Conservation (phyloP, 2,888 invertebrate genomes). For the Agrilus cyanescens region DNA sequence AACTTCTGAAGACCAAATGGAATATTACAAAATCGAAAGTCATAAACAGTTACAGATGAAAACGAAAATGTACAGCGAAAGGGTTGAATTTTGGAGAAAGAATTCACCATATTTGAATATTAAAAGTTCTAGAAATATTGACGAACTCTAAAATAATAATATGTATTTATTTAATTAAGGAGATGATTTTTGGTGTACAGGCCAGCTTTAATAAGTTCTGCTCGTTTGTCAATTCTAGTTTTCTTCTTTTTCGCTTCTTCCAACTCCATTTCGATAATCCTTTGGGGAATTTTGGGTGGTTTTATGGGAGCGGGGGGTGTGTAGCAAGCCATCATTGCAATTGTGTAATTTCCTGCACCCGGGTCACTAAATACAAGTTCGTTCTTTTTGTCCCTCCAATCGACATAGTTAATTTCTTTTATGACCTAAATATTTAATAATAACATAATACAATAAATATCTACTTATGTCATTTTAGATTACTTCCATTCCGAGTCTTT, state of each 20-base stretch:
- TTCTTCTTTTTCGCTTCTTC: conserved; percentile 2
- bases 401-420: conserved; percentile 34
- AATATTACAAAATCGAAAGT: conserved; percentile 42
- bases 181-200: no score
- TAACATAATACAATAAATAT: background rate
- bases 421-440: conserved; percentile 20
- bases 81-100: conserved; percentile 52
- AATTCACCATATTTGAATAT: no score
- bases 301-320: conserved; percentile 20
- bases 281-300: conserved; percentile 8
- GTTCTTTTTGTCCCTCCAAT: conserved; percentile 32
- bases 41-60: conserved; percentile 40
- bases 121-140: no score
- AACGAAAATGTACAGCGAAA: conserved; percentile 40
- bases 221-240: conserved; percentile 13
- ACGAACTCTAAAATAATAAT: no score
- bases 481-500: conserved; percentile 26
- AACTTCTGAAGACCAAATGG: conserved; percentile 35
- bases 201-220: background rate
- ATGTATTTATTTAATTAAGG: no score
- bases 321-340: conserved; percentile 30
- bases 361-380: conserved; percentile 38
- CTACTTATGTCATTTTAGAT: background rate
- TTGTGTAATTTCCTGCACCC: conserved; percentile 39
- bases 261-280: conserved; percentile 6